Conservation (phyloP, 2,888 invertebrate genomes). For the Pogonocherus hispidulus region DNA sequence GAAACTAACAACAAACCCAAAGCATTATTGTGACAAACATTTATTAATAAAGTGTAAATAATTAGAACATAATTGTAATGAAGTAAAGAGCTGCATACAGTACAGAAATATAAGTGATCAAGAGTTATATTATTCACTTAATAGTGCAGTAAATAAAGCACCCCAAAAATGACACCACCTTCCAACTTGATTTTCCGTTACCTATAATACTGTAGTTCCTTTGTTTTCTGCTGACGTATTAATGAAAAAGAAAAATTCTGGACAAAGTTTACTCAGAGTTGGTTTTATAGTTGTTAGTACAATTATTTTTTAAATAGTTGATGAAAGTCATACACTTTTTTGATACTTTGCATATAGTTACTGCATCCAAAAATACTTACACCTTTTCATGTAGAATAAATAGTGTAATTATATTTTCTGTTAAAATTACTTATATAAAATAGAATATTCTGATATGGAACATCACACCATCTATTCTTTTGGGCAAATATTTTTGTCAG, state of each 20-base stretch:
- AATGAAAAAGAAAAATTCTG: not conserved
- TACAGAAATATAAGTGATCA: conserved; percentile 60
- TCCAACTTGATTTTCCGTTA: conserved; percentile 11
- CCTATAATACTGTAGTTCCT: not conserved
- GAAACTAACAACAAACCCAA: conserved; percentile 70
- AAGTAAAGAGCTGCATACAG: conserved; percentile 61
- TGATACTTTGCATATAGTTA: no score
- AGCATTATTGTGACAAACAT: conserved; percentile 70
- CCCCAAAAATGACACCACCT: conserved; percentile 26
- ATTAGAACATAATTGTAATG: conserved; percentile 65
- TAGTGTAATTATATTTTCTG: no score
- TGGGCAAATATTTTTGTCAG: no score
- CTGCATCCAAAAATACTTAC: no score
- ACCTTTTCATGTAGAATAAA: no score
- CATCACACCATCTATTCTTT: no score
- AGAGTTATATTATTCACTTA: conserved; percentile 50
- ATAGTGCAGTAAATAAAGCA: conserved; percentile 35
- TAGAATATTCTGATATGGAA: no score
- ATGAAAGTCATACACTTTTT: no score
- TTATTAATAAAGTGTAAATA: conserved; percentile 69
- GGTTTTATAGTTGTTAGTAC: no score
- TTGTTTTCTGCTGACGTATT: not conserved
- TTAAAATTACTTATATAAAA: no score
- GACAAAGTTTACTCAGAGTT: not conserved
- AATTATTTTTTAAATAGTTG: no score